Evolutionary conservation across 2,113 vertebrate genomes (phyloP).

Genomic region (Copsychus sechellarum): DNA sequence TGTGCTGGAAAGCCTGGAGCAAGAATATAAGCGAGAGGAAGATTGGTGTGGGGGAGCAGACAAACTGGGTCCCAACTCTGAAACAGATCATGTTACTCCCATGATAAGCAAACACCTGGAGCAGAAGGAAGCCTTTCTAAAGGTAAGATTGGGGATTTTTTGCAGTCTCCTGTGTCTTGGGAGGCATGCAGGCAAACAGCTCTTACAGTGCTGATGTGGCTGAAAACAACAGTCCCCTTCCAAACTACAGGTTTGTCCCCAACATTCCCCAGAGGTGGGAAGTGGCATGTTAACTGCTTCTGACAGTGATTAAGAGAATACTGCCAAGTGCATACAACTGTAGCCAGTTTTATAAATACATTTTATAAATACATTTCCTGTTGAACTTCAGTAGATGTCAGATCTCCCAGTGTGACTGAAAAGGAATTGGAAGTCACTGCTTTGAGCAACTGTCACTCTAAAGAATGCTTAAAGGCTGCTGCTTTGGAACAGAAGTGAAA

Average conservation of each 20-base stretch:
- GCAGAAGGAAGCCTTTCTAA: slow-evolving; percentile 97
- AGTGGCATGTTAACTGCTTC: neutral
- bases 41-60: slow-evolving; percentile 98
- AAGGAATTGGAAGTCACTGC: neutral
- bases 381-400: slow-evolving; percentile 17
- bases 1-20: slow-evolving; percentile 95
- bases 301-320: neutral
- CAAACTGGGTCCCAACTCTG: slow-evolving; percentile 96
- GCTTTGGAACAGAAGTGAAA: neutral
- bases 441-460: slow-evolving; percentile 8
- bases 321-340: neutral
- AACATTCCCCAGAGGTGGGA: neutral
- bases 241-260: neutral
- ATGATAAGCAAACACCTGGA: slow-evolving; percentile 99
- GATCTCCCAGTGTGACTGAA: neutral
- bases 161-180: neutral
- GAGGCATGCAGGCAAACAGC: neutral
- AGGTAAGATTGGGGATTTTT: slow-evolving; percentile 72
- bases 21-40: slow-evolving; percentile 97
- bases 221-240: neutral
- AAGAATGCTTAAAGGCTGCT: neutral
- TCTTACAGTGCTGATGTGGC: neutral
- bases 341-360: slow-evolving; percentile 12
- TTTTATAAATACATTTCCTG: slow-evolving; percentile 27
- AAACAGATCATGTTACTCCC: slow-evolving; percentile 93